Evolutionary conservation across 2,888 invertebrate species (phyloP).

Genomic region (Eilema depressum): DNA sequence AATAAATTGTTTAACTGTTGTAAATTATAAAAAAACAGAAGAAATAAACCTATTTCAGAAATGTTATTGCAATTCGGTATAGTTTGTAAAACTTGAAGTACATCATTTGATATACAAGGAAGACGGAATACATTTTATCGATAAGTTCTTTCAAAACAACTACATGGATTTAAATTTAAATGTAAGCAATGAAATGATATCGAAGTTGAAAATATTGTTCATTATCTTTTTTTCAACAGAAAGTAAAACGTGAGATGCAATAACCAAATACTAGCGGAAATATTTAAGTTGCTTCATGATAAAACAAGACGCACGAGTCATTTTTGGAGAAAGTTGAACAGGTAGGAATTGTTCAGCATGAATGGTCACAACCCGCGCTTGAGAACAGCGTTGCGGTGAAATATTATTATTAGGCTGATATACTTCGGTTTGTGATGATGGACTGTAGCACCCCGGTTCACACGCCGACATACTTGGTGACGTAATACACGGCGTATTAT

Average conservation of each 20-base stretch:
- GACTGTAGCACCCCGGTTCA: background rate
- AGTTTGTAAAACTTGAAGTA: background rate
- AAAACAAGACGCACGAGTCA: background rate
- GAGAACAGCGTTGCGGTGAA: background rate
- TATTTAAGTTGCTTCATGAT: constrained; percentile 9
- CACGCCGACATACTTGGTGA: constrained; percentile 12
- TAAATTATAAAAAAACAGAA: background rate
- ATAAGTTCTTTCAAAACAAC: background rate
- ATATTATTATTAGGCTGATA: background rate
- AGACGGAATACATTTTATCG: background rate
- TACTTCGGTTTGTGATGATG: background rate
- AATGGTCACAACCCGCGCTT: background rate
- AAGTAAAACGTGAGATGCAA: background rate
- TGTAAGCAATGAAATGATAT: background rate
- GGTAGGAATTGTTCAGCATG: constrained; percentile 13
- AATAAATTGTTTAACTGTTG: background rate
- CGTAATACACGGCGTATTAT: constrained; percentile 18
- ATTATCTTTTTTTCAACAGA: background rate
- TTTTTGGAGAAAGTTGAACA: constrained; percentile 18
- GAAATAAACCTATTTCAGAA: background rate
- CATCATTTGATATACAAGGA: background rate
- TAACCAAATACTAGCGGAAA: background rate
- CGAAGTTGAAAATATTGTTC: background rate
- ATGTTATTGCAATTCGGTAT: background rate
- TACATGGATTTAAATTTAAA: background rate